Evolutionary conservation across 2,113 vertebrate species (phyloP).

Genomic region (Electrona antarctica): DNA sequence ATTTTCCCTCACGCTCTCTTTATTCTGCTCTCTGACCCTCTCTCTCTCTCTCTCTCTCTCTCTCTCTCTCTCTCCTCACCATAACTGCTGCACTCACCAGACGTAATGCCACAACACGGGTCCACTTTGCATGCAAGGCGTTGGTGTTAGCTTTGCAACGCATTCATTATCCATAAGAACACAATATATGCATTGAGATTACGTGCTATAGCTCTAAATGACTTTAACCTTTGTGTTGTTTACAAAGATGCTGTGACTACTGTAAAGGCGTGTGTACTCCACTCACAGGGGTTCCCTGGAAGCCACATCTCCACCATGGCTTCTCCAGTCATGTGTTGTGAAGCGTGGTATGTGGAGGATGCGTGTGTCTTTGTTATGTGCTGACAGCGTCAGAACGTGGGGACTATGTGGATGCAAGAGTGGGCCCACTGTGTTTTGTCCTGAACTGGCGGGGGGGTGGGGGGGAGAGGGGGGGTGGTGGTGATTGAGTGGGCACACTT

Average conservation of each 20-base stretch:
- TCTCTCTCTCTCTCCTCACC: not conserved
- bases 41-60: conserved; percentile 2
- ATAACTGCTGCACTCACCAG: not conserved
- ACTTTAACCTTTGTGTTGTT: not conserved
- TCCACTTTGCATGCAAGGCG: conserved; percentile 23
- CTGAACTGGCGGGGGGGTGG: not conserved
- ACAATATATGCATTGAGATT: not conserved
- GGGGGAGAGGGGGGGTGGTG: conserved; percentile 21
- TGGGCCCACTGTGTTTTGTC: conserved; percentile 39
- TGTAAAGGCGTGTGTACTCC: no score
- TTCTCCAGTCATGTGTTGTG: conserved; percentile 13
- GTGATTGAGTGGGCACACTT: conserved; percentile 63
- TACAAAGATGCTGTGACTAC: not conserved
- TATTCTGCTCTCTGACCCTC: not conserved
- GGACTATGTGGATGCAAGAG: conserved; percentile 22
- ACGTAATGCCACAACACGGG: conserved; percentile 8
- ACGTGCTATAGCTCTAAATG: not conserved
- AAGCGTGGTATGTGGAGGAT: conserved; percentile 37
- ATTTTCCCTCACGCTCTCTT: no score
- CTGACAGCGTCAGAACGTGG: conserved; percentile 47
- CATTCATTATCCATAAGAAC: not conserved
- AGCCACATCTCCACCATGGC: no score
- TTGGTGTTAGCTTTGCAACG: not conserved
- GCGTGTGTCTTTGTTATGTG: conserved; percentile 45
- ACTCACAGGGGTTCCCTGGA: no score